Evolutionary conservation across 2,797 vertebrate species (phyloP).

Genomic region (Bucorvus abyssinicus): DNA sequence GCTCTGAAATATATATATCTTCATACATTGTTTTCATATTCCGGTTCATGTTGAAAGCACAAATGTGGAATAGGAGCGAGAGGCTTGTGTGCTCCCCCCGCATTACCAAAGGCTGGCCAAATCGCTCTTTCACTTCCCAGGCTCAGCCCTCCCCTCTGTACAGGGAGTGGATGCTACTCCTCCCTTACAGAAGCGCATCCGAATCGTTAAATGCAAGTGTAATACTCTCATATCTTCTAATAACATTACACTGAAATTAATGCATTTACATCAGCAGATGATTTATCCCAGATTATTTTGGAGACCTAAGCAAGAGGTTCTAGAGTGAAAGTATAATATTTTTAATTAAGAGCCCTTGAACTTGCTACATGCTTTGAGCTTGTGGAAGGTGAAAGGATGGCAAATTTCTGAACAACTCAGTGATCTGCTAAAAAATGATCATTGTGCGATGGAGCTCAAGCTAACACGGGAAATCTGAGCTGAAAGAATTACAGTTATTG

Average conservation of each 20-base stretch:
- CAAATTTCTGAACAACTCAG: neutral
- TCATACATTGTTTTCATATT: neutral
- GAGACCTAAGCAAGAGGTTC: neutral
- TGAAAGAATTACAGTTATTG: slow-evolving; percentile 17
- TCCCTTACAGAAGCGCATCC: neutral
- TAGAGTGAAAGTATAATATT: neutral
- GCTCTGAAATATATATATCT: neutral
- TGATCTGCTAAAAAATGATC: neutral
- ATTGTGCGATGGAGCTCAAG: neutral
- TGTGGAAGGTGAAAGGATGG: neutral
- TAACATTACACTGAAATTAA: neutral
- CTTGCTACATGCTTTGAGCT: neutral
- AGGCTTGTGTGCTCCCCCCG: neutral
- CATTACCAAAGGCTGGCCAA: neutral
- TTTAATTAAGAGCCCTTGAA: slow-evolving; percentile 22
- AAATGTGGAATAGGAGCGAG: neutral
- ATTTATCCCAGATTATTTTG: neutral
- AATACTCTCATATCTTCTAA: neutral
- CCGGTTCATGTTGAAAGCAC: neutral
- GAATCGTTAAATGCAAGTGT: neutral
- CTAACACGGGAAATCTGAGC: slow-evolving; percentile 6
- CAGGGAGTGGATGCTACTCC: neutral
- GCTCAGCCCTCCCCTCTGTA: neutral
- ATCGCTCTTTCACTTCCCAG: neutral
- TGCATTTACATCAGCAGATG: neutral